Conservation (phyloP, 1,140 invertebrate species). For the Lithobius niger region DNA sequence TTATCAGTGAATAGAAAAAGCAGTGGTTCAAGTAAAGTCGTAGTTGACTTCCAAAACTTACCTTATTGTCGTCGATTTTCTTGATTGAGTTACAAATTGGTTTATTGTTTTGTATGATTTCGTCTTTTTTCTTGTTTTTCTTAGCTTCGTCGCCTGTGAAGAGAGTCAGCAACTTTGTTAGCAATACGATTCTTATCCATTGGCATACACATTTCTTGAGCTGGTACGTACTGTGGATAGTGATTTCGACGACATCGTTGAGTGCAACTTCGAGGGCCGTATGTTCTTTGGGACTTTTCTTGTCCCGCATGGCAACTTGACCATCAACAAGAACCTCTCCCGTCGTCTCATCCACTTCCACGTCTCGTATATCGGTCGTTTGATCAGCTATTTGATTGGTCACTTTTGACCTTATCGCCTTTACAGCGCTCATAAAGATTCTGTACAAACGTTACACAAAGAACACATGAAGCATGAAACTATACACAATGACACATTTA, state of each 20-base stretch:
- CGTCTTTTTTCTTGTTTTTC: constrained; percentile 17
- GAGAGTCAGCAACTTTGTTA: constrained; percentile 17
- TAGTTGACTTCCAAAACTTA: constrained; percentile 10
- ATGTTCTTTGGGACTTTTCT: constrained; percentile 61
- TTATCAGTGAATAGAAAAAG: too few species aligned
- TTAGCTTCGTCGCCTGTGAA: constrained; percentile 41
- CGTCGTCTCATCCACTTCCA: constrained; percentile 43
- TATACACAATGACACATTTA: too few species aligned
- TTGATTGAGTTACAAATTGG: constrained; percentile 20
- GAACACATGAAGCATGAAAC: too few species aligned
- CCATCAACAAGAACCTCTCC: constrained; percentile 55
- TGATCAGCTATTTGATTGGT: constrained; percentile 86
- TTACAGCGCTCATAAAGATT: constrained; percentile 16
- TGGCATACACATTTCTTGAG: too few species aligned
- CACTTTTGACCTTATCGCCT: constrained; percentile 64
- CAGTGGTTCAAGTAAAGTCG: constrained; percentile 16
- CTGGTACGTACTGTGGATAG: constrained; percentile 57
- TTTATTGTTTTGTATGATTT: constrained; percentile 19
- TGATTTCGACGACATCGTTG: constrained; percentile 79
- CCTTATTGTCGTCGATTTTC: constrained; percentile 18
- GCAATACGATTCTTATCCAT: not conserved
- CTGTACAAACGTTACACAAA: not conserved
- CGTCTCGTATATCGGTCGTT: constrained; percentile 38
- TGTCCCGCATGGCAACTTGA: constrained; percentile 53
- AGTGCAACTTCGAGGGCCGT: constrained; percentile 66